Evolutionary conservation across 2,888 invertebrate species (phyloP), one percentile per base, ranked within the genome.

Genomic region (Phorcus lineatus): DNA sequence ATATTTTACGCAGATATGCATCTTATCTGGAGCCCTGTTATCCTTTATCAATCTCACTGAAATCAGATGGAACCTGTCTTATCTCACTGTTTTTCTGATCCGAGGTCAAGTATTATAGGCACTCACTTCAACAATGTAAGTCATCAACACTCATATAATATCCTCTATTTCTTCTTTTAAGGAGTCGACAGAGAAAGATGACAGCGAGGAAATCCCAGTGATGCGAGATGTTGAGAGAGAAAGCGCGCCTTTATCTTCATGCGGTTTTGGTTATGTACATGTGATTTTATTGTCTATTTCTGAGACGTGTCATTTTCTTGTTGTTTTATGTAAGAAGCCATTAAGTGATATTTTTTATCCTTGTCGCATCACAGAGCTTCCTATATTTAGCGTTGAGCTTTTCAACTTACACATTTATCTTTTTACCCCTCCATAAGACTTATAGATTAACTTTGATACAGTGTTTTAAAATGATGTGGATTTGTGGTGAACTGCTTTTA

Each of bases 111-210:
- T 6, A 13, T 47, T 1, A 47, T 13, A 1, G 1, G 11, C 47
- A 9, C 1, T 47, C 47, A 47, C 11, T 47, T 47, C 47, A 47
- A 36, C 4, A 36, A 36, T n/a, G n/a, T n/a, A n/a, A n/a, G n/a
- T n/a, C n/a, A n/a, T n/a, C n/a, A n/a, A n/a, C n/a, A n/a, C n/a
- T n/a, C n/a, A n/a, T n/a, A n/a, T n/a, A n/a, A n/a, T n/a, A n/a
- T n/a, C n/a, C n/a, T n/a, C n/a, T 17, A 53, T 36, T 28, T 81
- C 52, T 81, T 40, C 77, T 19, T 88, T 85, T 40, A 83, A 91
- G 91, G 82, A 90, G 87, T 82, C 83, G 91, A 81, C 90, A 91
- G 78, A 83, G 91, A 82, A 91, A 91, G 80, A 84, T 90, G 78
- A 88, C 89, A 7, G 88, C 89, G 0, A 82, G 90, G 55, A 90